phyloP scores from a whole-genome alignment of 2,888 invertebrate species.

The Sturmia bella region DNA sequence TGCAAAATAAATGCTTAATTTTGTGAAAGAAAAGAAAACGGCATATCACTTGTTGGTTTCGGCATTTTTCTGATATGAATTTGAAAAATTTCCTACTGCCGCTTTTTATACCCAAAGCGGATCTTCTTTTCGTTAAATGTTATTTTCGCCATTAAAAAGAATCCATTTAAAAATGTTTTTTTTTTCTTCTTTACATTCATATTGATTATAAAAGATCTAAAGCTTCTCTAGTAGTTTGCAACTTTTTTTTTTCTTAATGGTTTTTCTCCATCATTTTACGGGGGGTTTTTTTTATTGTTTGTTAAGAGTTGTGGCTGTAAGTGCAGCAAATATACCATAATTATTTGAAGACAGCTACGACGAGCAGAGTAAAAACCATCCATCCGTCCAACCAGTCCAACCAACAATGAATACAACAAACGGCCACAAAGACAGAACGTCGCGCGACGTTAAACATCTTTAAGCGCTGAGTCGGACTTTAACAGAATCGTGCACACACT shows the following conservation, averaged over 20 bases:
- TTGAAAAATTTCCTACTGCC: slow-evolving; percentile 26
- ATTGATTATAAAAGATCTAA: slow-evolving; percentile 58
- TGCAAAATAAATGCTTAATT: too few species aligned
- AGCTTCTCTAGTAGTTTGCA: slow-evolving; percentile 60
- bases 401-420: slow-evolving; percentile 19
- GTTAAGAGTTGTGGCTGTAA: slow-evolving; percentile 18
- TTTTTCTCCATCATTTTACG: too few species aligned
- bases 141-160: slow-evolving; percentile 43
- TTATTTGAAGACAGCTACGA: slow-evolving; percentile 36
- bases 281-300: background rate
- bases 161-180: slow-evolving; percentile 46
- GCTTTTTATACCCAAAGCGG: background rate
- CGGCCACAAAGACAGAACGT: slow-evolving; percentile 24
- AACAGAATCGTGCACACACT: slow-evolving; percentile 67
- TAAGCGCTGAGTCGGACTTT: slow-evolving; percentile 18
- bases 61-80: background rate
- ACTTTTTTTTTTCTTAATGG: slow-evolving; percentile 17
- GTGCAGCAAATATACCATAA: slow-evolving; percentile 49
- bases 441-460: background rate
- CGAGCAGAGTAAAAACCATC: slow-evolving; percentile 1
- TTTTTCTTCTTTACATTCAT: too few species aligned
- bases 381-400: slow-evolving; percentile 24
- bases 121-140: slow-evolving; percentile 49
- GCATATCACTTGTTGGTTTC: too few species aligned
- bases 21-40: too few species aligned